Percentiles rank a stretch among this genome's conserved stretches.
Conservation (phyloP, 2,888 invertebrate species). For the Helleia helle region DNA sequence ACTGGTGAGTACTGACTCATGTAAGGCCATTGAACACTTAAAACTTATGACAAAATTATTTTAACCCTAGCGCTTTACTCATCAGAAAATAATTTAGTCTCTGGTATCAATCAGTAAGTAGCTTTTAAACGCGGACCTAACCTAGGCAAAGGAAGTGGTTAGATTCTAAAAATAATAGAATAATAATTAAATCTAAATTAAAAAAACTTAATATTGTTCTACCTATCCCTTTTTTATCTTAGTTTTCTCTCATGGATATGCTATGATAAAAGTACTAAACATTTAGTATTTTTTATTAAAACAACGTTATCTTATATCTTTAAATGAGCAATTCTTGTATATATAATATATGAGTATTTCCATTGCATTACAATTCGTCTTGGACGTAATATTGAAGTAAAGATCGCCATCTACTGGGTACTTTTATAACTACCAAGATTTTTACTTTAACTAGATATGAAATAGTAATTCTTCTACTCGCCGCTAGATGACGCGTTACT, state of each 20-base stretch:
- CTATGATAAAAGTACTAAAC: no score
- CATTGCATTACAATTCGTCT: not conserved
- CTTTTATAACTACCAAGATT: not conserved
- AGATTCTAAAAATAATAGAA: no score
- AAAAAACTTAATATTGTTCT: no score
- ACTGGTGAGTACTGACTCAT: not conserved
- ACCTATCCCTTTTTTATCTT: no score
- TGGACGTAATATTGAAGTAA: not conserved
- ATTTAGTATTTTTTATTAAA: no score
- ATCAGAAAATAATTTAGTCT: not conserved
- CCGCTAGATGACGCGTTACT: slow-evolving; percentile 12
- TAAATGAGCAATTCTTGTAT: no score
- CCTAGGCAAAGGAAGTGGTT: no score
- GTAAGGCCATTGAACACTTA: slow-evolving; percentile 7
- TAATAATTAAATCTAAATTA: no score
- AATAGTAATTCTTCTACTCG: slow-evolving; percentile 12
- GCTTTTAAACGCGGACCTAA: no score
- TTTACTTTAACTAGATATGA: not conserved
- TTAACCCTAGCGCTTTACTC: not conserved
- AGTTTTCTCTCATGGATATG: no score
- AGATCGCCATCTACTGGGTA: slow-evolving; percentile 14
- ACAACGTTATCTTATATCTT: no score
- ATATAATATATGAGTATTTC: not conserved
- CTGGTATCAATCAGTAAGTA: not conserved
- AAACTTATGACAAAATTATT: not conserved